Evolutionary conservation across 2,113 vertebrate genomes (phyloP).

Genomic region (Cinclus mexicanus): DNA sequence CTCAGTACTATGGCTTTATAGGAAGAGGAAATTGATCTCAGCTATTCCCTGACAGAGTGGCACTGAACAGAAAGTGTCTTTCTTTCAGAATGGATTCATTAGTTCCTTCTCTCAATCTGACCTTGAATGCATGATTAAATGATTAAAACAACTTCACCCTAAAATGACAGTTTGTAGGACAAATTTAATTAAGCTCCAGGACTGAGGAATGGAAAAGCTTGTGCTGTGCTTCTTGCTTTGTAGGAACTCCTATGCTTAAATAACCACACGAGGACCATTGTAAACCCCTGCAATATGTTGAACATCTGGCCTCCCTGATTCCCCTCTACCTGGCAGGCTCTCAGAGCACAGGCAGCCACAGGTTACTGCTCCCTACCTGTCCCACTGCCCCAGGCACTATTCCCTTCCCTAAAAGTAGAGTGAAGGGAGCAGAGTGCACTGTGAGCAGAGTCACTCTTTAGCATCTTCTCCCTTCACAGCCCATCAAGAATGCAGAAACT

Average conservation of each 20-base stretch:
- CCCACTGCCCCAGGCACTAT: fast-evolving
- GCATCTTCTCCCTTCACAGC: neutral
- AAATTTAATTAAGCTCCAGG: neutral
- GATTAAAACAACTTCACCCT: neutral
- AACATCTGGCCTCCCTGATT: neutral
- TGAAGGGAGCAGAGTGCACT: neutral
- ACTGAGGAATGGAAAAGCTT: neutral
- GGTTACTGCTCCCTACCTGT: neutral
- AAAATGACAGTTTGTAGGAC: neutral
- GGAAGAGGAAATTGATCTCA: slow-evolving; percentile 29
- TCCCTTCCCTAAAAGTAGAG: neutral
- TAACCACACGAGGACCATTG: neutral
- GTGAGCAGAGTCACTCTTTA: neutral
- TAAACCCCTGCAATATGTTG: neutral
- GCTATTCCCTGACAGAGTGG: neutral
- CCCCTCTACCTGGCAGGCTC: neutral
- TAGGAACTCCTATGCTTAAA: neutral
- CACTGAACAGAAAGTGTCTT: neutral
- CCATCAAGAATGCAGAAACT: neutral
- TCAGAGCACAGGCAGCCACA: neutral
- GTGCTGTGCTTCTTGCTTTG: neutral
- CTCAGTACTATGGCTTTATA: neutral
- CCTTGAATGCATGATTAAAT: slow-evolving; percentile 16
- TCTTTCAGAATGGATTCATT: slow-evolving; percentile 1
- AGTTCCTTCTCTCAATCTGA: neutral